phyloP scores from a whole-genome alignment of 2,888 invertebrate genomes.

The Teinopalpus imperialis region DNA sequence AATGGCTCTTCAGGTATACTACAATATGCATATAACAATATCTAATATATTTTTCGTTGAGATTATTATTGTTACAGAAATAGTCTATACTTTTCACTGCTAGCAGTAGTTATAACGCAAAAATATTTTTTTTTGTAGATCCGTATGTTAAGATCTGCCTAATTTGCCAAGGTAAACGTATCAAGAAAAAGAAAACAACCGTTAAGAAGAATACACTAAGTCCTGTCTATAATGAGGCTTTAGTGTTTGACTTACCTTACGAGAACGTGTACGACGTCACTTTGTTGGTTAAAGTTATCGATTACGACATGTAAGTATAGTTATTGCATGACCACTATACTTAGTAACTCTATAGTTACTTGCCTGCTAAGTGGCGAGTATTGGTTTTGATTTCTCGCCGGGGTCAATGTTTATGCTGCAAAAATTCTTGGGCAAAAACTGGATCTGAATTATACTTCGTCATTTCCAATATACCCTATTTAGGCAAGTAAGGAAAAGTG shows the following conservation, averaged over 20 bases:
- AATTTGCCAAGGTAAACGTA: conserved; percentile 92
- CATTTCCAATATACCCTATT: too few species aligned
- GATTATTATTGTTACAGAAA: too few species aligned
- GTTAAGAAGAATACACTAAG: conserved; percentile 93
- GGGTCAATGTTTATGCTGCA: too few species aligned
- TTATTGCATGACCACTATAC: too few species aligned
- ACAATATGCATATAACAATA: too few species aligned
- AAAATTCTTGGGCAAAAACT: too few species aligned
- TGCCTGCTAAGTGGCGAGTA: too few species aligned
- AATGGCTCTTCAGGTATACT: conserved; percentile 93
- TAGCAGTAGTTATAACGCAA: not conserved
- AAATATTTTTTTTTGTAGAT: conserved; percentile 77
- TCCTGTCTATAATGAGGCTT: conserved; percentile 96
- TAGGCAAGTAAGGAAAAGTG: too few species aligned
- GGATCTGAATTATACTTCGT: too few species aligned
- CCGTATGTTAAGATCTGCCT: conserved; percentile 97
- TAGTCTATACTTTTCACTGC: not conserved
- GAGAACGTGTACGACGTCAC: conserved; percentile 92
- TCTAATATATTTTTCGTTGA: too few species aligned
- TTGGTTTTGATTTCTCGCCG: too few species aligned
- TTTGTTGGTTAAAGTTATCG: conserved; percentile 92
- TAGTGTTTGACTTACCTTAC: conserved; percentile 94
- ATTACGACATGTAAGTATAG: conserved; percentile 89
- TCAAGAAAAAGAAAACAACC: conserved; percentile 96
- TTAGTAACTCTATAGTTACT: too few species aligned